Conservation (phyloP, 2,888 invertebrate genomes). For the Leucozona laternaria region DNA sequence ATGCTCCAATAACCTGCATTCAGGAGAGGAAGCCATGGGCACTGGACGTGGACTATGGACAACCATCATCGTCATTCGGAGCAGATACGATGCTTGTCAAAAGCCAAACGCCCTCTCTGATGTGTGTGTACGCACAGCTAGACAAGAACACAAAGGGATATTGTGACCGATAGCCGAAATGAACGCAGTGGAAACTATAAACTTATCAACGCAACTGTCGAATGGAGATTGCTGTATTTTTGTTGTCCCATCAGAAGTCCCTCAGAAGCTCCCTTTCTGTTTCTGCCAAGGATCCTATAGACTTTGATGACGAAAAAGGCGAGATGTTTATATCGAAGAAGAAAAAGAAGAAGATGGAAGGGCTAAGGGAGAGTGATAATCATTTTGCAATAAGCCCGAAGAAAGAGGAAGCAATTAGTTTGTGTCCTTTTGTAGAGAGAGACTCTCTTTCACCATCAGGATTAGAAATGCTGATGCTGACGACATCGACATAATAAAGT, state of each 20-base stretch:
- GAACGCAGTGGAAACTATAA: slow-evolving; percentile 29
- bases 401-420: slow-evolving; percentile 63
- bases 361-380: not conserved
- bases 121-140: not conserved
- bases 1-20: slow-evolving; percentile 64
- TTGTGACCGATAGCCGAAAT: slow-evolving; percentile 36
- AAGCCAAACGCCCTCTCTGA: not conserved
- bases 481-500: no score
- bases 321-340: not conserved
- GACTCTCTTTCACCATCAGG: slow-evolving; percentile 33
- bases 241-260: not conserved
- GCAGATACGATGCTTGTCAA: slow-evolving; percentile 4
- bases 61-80: slow-evolving; percentile 1
- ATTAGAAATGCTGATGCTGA: slow-evolving; percentile 41
- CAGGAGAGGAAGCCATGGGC: slow-evolving; percentile 6
- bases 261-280: slow-evolving; percentile 18
- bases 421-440: slow-evolving; percentile 44
- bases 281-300: slow-evolving; percentile 2
- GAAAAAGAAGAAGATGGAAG: no score
- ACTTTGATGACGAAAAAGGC: not conserved
- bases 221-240: slow-evolving; percentile 12
- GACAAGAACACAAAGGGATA: slow-evolving; percentile 23
- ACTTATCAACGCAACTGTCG: slow-evolving; percentile 50
- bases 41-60: not conserved
- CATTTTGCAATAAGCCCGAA: slow-evolving; percentile 42